Evolutionary conservation across 2,113 vertebrate genomes (phyloP).

Genomic region (Muntiacus muntjak): DNA sequence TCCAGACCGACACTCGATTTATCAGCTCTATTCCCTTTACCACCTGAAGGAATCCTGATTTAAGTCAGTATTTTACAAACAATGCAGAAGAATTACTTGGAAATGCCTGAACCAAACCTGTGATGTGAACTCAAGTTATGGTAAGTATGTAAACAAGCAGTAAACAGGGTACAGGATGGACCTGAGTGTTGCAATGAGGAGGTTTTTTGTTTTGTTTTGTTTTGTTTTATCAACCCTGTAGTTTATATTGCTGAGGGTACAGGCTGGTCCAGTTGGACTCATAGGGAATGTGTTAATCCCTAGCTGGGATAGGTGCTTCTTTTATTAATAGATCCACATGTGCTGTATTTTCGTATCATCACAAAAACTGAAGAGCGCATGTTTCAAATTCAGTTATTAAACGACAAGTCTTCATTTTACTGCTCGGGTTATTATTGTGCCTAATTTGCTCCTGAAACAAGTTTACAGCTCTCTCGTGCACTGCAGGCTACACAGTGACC

Average conservation of each 20-base stretch:
- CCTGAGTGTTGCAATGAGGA: not conserved
- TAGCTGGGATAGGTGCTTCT: not conserved
- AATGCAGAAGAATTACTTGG: not conserved
- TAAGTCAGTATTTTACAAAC: not conserved
- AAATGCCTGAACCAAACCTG: not conserved
- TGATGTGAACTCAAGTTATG: not conserved
- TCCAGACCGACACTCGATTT: not conserved
- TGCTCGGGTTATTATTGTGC: not conserved
- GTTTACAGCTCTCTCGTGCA: not conserved
- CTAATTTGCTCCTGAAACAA: slow-evolving; percentile 37
- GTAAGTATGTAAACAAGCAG: not conserved
- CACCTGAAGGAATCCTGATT: not conserved
- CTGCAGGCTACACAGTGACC: not conserved
- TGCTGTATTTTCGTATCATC: not conserved
- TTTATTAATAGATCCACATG: not conserved
- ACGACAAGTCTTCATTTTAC: not conserved
- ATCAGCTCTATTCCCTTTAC: not conserved
- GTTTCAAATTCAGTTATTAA: slow-evolving; percentile 24
- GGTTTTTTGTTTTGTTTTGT: too few species aligned
- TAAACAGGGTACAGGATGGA: not conserved
- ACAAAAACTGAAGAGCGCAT: not conserved
- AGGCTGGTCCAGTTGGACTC: not conserved
- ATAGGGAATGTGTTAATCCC: not conserved
- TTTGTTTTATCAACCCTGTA: not conserved
- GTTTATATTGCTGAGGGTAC: not conserved